phyloP scores from a whole-genome alignment of 2,888 invertebrate genomes.

The Eutolmus rufibarbis region DNA sequence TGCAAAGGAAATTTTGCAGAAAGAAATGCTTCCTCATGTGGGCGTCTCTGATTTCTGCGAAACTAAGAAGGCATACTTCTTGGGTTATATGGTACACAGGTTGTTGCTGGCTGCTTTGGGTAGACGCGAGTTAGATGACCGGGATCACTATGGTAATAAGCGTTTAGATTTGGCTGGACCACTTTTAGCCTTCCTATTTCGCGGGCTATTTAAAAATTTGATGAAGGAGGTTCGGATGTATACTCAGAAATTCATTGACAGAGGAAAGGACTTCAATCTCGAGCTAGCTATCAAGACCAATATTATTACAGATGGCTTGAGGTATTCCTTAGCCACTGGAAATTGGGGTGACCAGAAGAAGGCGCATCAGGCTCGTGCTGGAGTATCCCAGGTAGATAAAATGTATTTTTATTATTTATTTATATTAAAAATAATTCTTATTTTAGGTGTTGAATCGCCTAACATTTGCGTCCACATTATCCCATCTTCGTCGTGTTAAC shows the following conservation, averaged over 20 bases:
- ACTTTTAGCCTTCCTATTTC: constrained; percentile 92
- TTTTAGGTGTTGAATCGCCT: constrained; percentile 96
- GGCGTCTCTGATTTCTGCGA: constrained; percentile 99
- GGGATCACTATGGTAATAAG: constrained; percentile 99
- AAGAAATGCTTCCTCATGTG: constrained; percentile 99
- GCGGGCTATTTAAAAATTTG: constrained; percentile 94
- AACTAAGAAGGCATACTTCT: constrained; percentile 98
- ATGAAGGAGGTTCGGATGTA: constrained; percentile 98
- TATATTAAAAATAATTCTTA: not conserved
- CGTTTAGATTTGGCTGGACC: constrained; percentile 97
- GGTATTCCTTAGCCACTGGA: constrained; percentile 98
- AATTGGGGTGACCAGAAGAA: constrained; percentile 99
- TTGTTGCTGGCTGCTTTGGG: constrained; percentile 92
- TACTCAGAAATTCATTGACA: constrained; percentile 98
- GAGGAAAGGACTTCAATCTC: constrained; percentile 97
- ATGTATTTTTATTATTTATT: not conserved
- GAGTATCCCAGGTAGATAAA: constrained; percentile 55
- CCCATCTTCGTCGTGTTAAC: constrained; percentile 97
- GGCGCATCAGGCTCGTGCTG: constrained; percentile 85
- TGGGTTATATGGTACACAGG: constrained; percentile 99
- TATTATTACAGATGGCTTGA: constrained; percentile 96
- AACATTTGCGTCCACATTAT: constrained; percentile 98
- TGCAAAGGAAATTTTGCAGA: constrained; percentile 98
- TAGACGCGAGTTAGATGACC: constrained; percentile 96
- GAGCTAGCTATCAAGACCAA: constrained; percentile 90